Base-by-base conservation (phyloP, 2,113 vertebrate genomes). In the Cettia cetti region DNA sequence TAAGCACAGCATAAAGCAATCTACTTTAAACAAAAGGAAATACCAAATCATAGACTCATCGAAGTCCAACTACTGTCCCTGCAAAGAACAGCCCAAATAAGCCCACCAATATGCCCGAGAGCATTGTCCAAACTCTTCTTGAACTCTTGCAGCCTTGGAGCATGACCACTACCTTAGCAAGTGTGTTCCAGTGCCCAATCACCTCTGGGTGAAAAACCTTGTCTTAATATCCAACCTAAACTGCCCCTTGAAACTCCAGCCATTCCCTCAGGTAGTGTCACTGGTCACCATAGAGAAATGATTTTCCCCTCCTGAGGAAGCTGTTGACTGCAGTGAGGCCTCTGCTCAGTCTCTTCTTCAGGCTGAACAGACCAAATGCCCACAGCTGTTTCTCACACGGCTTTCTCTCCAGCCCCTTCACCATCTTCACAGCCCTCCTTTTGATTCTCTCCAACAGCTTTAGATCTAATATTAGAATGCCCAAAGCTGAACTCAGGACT, bases 201-300 rank as follows among this genome's bases (percentile, higher is more conserved):
- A 35, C 8, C 8, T 49, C 31, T 28, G 33, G 10, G 12, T 39
- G 33, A 74, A 44, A 56, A 74, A 37, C 12, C 7, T 59, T 37
- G 65, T 44, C 33, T 50, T 28, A 72, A 37, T 37, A 42, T 23
- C 37, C 33, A 65, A 7, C 52, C 23, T 28, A 66, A 59, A 66
- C 13, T 18, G 39, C 22, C 22, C 13, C 15, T 37, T 52, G 52
- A 52, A 59, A 22, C 28, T 59, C 39, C 44, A 66, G 23, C 23
- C 6, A 1, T 15, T 74, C 19, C 19, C 33, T 44, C 1, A 0
- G 22, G 52, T 33, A 2, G 52, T 59, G 22, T 24, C 52, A 37
- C 8, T 37, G 18, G 22, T 28, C 27, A 65, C 31, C 2, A 13
- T 0, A 74, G 22, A 50, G 21, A 13, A 37, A 7, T 20, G 9